Conservation (phyloP, 2,113 vertebrate genomes). For the Hemicordylus capensis region DNA sequence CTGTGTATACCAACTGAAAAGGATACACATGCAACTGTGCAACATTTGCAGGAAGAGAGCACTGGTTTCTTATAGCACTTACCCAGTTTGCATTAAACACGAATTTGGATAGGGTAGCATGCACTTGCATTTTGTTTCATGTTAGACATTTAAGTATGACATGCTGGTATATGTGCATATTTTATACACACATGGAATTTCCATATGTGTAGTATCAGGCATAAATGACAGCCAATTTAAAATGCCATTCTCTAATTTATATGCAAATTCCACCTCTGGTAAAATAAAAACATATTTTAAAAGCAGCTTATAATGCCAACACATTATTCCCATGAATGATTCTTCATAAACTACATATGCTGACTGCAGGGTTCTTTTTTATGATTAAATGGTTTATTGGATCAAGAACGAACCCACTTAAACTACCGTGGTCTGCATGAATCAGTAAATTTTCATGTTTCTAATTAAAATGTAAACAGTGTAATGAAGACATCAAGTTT, state of each 20-base stretch:
- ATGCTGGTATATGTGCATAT: conserved; percentile 1
- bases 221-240: conserved; percentile 68
- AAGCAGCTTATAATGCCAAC: conserved; percentile 71
- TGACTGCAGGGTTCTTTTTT: conserved; percentile 53
- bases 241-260: conserved; percentile 69
- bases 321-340: conserved; percentile 72
- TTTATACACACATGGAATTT: conserved; percentile 18
- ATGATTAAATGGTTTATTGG: conserved; percentile 76
- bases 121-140: not conserved
- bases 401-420: conserved; percentile 79
- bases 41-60: not conserved
- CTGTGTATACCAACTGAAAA: not conserved
- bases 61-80: conserved; percentile 15
- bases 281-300: conserved; percentile 74
- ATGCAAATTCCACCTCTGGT: conserved; percentile 69
- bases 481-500: conserved; percentile 99
- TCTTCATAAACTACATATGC: conserved; percentile 75
- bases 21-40: not conserved
- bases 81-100: conserved; percentile 1
- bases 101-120: not conserved
- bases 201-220: conserved; percentile 40
- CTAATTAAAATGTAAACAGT: conserved; percentile 99
- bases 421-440: conserved; percentile 83
- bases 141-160: not conserved
- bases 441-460: conserved; percentile 89